Conservation (phyloP, 2,888 invertebrate genomes). For the Listrodromus nycthemerus region DNA sequence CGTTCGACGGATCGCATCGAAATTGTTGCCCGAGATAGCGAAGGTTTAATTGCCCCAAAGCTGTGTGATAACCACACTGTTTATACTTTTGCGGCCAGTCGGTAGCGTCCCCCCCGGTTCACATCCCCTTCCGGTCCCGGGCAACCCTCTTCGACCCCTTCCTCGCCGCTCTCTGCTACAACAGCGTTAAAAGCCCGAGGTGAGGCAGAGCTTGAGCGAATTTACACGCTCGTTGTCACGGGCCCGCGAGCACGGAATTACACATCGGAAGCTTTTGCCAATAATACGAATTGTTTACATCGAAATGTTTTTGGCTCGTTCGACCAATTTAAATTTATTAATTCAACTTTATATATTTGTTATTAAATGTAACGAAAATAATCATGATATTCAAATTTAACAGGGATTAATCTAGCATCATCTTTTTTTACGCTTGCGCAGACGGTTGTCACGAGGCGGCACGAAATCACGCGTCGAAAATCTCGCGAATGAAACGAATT, state of each 20-base stretch:
- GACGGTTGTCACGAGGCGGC: constrained; percentile 70
- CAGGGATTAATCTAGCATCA: no score
- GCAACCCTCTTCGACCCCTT: constrained; percentile 40
- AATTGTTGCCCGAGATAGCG: constrained; percentile 41
- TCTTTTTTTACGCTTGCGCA: constrained; percentile 67
- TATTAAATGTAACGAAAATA: no score
- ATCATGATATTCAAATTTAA: no score
- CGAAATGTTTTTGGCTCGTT: not conserved
- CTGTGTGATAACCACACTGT: constrained; percentile 65
- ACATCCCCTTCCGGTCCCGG: constrained; percentile 32
- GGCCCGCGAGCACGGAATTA: constrained; percentile 67
- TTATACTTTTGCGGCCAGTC: constrained; percentile 69
- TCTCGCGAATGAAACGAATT: not conserved
- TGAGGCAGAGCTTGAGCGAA: constrained; percentile 63
- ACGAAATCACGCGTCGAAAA: constrained; percentile 54
- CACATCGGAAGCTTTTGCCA: constrained; percentile 16
- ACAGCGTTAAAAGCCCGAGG: constrained; percentile 38
- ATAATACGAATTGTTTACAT: constrained; percentile 12
- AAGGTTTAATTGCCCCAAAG: constrained; percentile 68
- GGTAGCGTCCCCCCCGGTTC: constrained; percentile 43
- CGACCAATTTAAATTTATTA: not conserved
- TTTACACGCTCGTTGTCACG: constrained; percentile 72
- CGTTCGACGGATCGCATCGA: constrained; percentile 24
- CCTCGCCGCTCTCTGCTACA: constrained; percentile 7
- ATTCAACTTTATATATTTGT: constrained; percentile 21